Base-by-base conservation (phyloP, 2,888 invertebrate genomes). In the Conus canariensis region DNA sequence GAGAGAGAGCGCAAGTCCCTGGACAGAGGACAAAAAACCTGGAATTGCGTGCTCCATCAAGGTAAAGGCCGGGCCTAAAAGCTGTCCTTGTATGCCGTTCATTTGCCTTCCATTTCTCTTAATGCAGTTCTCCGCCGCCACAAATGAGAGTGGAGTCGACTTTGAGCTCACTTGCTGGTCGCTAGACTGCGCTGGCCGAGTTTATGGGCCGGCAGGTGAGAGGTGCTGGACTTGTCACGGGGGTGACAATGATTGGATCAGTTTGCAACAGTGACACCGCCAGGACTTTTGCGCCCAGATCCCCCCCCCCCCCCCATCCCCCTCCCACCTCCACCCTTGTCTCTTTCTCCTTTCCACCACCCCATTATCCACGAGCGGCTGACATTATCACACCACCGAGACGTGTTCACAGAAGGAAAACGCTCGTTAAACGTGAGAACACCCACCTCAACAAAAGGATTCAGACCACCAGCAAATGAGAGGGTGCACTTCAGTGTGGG, bases 1-100 rank as follows among this genome's bases (percentile, higher is more conserved):
- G 85, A 7, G 60, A 14, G 85, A 7, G 60, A 0, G 83, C 10
- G n/a, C 56, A 56, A 83, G 45, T 45, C 45, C 45, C 45, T 45
- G 45, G 45, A 45, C 45, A 8, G 60, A 14, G 85, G 12, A 85
- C 59, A 59, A 85, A 60, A 83, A 25, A 12, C 59, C 60, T 59
- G 60, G 25, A 85, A 85, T 85, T 60, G 60, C 85, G 59, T 83
- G 58, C 82, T 25, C 19, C 58, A 83, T 83, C 82, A 83, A 83
- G 58, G 82, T 83, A 83, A 82, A 83, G 58, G 10, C 58, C 82
- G 2, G 82, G 56, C 82, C 58, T 83, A 83, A 83, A 83, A 83
- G 82, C 82, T 19, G 82, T 22, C 58, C 9, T 83, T 56, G 56
- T 6, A 12, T 80, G 30, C 14, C 10, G n/a, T 80, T 80, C 80